Percentiles rank a stretch among this genome's conserved stretches.
These are phyloP conservation scores for Megalurothrips usitatus DNA, from an alignment of 2,888 invertebrate species.

Conservation along the genomic window DNA sequence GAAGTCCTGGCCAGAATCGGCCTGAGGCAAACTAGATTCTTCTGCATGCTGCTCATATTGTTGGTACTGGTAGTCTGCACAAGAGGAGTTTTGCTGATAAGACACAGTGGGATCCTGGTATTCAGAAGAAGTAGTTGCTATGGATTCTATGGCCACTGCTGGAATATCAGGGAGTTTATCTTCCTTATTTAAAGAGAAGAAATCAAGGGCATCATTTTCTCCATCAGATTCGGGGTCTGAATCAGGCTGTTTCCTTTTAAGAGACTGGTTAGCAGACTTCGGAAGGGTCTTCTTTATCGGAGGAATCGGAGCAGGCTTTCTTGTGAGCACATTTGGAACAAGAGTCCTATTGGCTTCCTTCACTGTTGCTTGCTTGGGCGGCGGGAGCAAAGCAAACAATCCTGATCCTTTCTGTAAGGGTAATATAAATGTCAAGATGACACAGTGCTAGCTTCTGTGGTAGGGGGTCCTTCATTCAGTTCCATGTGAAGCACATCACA, in stretches of 20 bases:
- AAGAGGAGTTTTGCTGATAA: constrained; percentile 30
- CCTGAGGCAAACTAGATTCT: constrained; percentile 47
- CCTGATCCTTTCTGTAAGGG: constrained; percentile 58
- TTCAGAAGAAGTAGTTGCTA: neutral
- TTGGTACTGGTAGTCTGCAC: constrained; percentile 30
- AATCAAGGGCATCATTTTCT: constrained; percentile 45
- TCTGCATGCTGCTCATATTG: constrained; percentile 43
- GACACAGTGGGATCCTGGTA: constrained; percentile 28
- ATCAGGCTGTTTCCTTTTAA: constrained; percentile 45
- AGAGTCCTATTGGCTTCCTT: constrained; percentile 40
- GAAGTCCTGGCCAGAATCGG: constrained; percentile 47
- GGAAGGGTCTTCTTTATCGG: constrained; percentile 41
- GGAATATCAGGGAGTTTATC: constrained; percentile 20
- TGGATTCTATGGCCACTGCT: neutral
- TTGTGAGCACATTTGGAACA: constrained; percentile 47
- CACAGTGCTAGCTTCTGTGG: neutral
- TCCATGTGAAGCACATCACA: too few species aligned
- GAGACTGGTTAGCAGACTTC: constrained; percentile 37
- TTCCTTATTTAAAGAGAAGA: constrained; percentile 43
- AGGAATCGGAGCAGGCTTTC: constrained; percentile 38
- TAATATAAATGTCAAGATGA: constrained; percentile 37
- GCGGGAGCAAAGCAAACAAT: constrained; percentile 64
- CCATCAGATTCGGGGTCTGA: constrained; percentile 44
- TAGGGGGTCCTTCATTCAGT: neutral
- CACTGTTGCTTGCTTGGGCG: constrained; percentile 54